These are phyloP conservation scores for Poeciliopsis prolifica DNA, from an alignment of 2,113 vertebrate species.

Conservation along the genomic window DNA sequence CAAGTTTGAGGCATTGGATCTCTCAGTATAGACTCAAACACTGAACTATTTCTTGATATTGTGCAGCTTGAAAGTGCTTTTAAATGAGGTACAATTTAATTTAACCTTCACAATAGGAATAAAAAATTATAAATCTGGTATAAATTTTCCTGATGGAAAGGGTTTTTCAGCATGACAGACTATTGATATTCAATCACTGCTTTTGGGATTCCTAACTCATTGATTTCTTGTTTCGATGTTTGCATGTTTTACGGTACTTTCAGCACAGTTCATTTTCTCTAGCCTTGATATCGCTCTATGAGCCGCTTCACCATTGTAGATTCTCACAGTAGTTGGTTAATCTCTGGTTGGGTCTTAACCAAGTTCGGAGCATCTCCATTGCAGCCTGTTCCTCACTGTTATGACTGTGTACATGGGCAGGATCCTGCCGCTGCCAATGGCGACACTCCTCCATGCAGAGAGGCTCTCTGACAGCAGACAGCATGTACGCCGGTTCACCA, in stretches of 20 bases:
- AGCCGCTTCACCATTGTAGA: too few relatives aligned
- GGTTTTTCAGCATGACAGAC: conserved; percentile 2
- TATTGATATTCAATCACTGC: not conserved
- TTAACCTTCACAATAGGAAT: conserved; percentile 44
- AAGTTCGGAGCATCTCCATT: too few relatives aligned
- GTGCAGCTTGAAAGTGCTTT: not conserved
- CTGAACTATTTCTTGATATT: not conserved
- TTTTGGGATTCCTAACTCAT: not conserved
- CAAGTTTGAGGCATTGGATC: not conserved
- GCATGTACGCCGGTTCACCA: too few relatives aligned
- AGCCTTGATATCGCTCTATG: conserved; percentile 7
- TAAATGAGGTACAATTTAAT: conserved; percentile 34
- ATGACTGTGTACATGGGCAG: too few relatives aligned
- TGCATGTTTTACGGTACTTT: not conserved
- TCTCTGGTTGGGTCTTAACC: too few relatives aligned
- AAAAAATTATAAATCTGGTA: conserved; percentile 41
- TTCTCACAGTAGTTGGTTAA: too few relatives aligned
- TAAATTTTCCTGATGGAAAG: conserved; percentile 32
- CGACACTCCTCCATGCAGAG: too few relatives aligned
- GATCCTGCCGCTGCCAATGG: too few relatives aligned
- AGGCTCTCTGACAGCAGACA: too few relatives aligned
- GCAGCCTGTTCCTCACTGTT: too few relatives aligned
- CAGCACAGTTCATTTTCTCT: conserved; percentile 6
- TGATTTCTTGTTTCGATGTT: not conserved
- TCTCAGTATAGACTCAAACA: not conserved